Evolutionary conservation across 2,797 vertebrate genomes (phyloP).

Genomic region (Threskiornis aethiopicus): DNA sequence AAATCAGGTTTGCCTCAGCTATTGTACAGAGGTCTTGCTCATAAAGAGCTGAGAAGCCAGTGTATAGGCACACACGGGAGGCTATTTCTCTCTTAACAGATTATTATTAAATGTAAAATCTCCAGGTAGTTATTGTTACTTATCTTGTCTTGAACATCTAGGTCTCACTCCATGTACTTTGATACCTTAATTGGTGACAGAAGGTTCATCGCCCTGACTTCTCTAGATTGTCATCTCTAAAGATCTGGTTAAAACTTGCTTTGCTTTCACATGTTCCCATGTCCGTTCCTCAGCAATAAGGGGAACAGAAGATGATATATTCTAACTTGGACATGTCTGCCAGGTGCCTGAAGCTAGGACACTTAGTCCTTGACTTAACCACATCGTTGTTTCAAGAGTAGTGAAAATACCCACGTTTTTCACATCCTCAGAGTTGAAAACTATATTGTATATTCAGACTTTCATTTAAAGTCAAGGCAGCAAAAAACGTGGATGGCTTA

Average conservation of each 20-base stretch:
- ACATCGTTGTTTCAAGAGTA: accelerated
- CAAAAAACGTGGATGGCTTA: neutral
- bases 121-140: neutral
- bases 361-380: neutral
- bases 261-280: neutral
- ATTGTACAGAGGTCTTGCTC: neutral
- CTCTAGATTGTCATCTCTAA: neutral
- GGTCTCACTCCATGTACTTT: neutral
- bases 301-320: neutral
- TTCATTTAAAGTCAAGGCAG: neutral
- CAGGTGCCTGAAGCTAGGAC: neutral
- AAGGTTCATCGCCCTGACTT: neutral
- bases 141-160: neutral
- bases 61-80: neutral
- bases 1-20: neutral
- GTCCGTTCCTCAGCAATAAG: neutral
- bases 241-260: neutral
- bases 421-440: neutral
- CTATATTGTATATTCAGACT: neutral
- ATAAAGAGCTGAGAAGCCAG: neutral
- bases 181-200: neutral
- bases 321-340: neutral
- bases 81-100: neutral
- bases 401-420: accelerated
- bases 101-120: neutral